Evolutionary conservation across 2,113 vertebrate species (phyloP).

Genomic region (Octodon degus): DNA sequence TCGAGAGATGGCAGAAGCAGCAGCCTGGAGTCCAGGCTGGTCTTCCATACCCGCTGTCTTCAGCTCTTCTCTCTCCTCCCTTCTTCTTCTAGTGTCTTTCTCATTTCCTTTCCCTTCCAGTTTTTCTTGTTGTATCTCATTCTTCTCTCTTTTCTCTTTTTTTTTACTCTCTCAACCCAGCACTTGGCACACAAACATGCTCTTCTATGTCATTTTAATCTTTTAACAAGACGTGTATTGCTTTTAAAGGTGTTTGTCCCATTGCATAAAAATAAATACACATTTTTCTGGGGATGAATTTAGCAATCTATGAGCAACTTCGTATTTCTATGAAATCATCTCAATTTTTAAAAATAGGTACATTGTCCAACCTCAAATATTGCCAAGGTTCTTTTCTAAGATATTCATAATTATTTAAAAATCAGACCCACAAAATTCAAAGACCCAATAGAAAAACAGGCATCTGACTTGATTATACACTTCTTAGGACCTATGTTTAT

Average conservation of each 20-base stretch:
- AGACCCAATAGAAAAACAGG: too few relatives aligned
- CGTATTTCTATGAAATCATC: not conserved
- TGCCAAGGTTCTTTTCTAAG: not conserved
- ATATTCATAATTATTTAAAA: not conserved
- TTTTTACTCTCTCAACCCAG: not conserved
- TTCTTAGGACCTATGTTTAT: too few relatives aligned
- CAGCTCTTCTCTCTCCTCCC: not conserved
- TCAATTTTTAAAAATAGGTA: not conserved
- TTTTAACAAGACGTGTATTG: not conserved
- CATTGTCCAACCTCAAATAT: not conserved
- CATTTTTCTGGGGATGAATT: not conserved
- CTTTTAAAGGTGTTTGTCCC: not conserved
- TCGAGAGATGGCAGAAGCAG: too few relatives aligned
- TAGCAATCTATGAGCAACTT: not conserved
- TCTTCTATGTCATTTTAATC: not conserved
- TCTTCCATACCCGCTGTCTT: not conserved
- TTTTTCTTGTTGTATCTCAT: not conserved
- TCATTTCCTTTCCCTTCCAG: accelerated
- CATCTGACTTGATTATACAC: too few relatives aligned
- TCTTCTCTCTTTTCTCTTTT: not conserved
- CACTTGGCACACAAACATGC: not conserved
- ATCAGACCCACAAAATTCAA: too few relatives aligned
- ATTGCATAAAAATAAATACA: not conserved
- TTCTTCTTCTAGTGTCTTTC: not conserved
- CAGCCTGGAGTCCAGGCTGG: not conserved